Conservation (phyloP, 1,140 invertebrate genomes). For the Helicoverpa zea region DNA sequence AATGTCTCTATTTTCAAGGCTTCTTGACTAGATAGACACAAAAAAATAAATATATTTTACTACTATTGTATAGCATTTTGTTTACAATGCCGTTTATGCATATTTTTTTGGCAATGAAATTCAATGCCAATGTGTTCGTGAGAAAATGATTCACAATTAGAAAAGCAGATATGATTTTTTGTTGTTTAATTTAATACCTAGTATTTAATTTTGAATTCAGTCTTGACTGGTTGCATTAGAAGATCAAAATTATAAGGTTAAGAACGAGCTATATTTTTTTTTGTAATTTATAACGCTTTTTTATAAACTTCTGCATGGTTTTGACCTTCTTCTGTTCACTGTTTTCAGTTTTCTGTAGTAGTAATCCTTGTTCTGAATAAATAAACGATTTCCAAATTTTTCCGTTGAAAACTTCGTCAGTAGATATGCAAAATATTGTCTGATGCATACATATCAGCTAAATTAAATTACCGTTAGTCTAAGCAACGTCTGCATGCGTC, state of each 20-base stretch:
- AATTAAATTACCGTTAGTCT: conserved; percentile 7
- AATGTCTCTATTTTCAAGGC: conserved; percentile 56
- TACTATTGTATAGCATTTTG: conserved; percentile 8
- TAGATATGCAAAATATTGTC: neutral
- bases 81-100: conserved; percentile 5
- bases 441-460: neutral
- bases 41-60: conserved; percentile 38
- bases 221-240: no score
- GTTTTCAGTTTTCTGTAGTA: no score
- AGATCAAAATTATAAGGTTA: no score
- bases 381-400: no score
- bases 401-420: neutral
- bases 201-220: neutral
- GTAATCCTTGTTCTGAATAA: no score
- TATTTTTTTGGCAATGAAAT: neutral
- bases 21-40: conserved; percentile 32
- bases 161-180: neutral
- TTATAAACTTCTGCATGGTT: no score
- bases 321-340: no score
- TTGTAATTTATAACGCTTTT: no score
- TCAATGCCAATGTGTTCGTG: conserved; percentile 7
- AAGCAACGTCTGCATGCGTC: neutral
- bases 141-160: conserved; percentile 16
- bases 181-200: neutral
- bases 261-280: no score